Evolutionary conservation across 2,797 vertebrate species (phyloP).

Genomic region (Varecia variegata): DNA sequence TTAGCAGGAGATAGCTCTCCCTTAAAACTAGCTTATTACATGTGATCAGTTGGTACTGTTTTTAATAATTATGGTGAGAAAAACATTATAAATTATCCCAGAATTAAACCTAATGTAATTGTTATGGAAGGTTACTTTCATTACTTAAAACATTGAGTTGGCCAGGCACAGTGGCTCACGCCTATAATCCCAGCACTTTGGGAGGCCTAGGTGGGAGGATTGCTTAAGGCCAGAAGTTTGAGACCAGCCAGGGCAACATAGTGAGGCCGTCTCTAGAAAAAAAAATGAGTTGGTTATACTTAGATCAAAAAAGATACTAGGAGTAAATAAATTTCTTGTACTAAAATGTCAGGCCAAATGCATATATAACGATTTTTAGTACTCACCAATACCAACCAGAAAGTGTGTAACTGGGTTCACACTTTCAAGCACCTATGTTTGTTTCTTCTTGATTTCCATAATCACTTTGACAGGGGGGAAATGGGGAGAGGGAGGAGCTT

Average conservation of each 20-base stretch:
- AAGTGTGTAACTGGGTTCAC: background rate
- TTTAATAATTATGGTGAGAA: background rate
- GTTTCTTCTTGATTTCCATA: background rate
- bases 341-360: background rate
- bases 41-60: background rate
- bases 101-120: background rate
- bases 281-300: background rate
- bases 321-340: background rate
- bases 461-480: background rate
- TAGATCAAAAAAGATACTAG: background rate
- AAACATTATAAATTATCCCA: conserved; percentile 8
- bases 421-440: background rate
- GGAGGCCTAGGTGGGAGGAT: background rate
- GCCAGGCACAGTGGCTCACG: background rate
- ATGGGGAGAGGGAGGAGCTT: background rate
- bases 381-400: background rate
- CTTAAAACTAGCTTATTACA: background rate
- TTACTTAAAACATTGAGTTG: background rate
- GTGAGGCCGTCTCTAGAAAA: background rate
- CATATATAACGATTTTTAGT: background rate
- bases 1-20: background rate
- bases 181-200: background rate
- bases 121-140: background rate
- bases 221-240: background rate
- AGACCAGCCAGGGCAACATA: background rate